phyloP scores from a whole-genome alignment of 2,113 vertebrate genomes.

The Monarcha castaneiventris region DNA sequence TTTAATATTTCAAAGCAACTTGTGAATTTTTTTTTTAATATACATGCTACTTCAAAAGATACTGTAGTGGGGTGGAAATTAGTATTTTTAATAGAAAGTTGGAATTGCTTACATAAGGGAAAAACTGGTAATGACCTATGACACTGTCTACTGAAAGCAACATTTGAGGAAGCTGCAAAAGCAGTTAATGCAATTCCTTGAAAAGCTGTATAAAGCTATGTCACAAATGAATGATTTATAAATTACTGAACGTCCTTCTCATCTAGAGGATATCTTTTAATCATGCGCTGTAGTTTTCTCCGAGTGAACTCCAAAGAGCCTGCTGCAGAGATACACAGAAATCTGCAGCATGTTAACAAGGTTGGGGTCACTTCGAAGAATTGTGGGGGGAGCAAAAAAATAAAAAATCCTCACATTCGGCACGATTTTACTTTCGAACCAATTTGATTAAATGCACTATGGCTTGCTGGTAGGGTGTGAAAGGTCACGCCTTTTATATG shows the following conservation, averaged over 20 bases:
- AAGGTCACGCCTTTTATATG: conserved; percentile 61
- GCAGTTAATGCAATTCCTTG: conserved; percentile 74
- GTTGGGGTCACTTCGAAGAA: conserved; percentile 71
- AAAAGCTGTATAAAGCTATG: conserved; percentile 73
- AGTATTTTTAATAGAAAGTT: conserved; percentile 82
- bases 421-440: conserved; percentile 64
- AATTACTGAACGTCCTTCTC: conserved; percentile 76
- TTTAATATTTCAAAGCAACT: conserved; percentile 84
- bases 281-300: conserved; percentile 61
- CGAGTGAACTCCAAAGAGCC: conserved; percentile 64
- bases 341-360: conserved; percentile 73
- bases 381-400: conserved; percentile 32
- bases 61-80: conserved; percentile 75
- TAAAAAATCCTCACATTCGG: conserved; percentile 37
- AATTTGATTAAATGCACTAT: conserved; percentile 75
- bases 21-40: conserved; percentile 72
- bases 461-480: conserved; percentile 67
- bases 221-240: conserved; percentile 79
- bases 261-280: conserved; percentile 77
- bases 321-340: conserved; percentile 57
- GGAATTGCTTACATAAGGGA: conserved; percentile 79
- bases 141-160: conserved; percentile 71
- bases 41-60: conserved; percentile 76
- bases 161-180: conserved; percentile 72
- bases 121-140: conserved; percentile 76